Evolutionary conservation across 2,888 invertebrate species (phyloP), one percentile per base, ranked within the genome.

Genomic region (Agonum fuliginosum): DNA sequence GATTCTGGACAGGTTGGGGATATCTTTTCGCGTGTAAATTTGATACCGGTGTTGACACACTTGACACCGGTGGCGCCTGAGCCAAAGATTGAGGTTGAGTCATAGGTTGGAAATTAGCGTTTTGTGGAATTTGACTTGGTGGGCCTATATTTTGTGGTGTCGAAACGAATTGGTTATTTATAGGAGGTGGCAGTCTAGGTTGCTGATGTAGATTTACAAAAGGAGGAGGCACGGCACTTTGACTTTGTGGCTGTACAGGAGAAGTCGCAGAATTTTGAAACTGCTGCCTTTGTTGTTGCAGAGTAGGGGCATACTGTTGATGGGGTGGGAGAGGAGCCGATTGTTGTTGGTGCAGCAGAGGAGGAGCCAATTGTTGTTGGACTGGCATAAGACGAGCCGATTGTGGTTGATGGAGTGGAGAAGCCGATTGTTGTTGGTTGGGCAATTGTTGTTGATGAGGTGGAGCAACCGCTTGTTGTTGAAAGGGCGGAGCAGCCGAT

Each of bases 361-460:
- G 46, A 6, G 46, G 78, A 37, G 78, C 74, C 8, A 41, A 69
- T 46, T 75, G 74, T 70, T 79, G 62, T 43, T 67, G 17, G 1
- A 1, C 27, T 54, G 46, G 24, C 10, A 4, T 22, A 14, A 5
- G 69, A 46, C 12, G 19, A 4, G 12, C 20, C 1, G 1, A 20
- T 43, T 70, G 17, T 14, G 24, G 22, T n/a, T n/a, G n/a, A n/a
- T n/a, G n/a, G n/a, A n/a, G n/a, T n/a, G n/a, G n/a, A n/a, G n/a
- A n/a, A n/a, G n/a, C 48, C 46, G 75, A 58, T 54, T 76, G 79
- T 78, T 76, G 79, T 78, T 81, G 81, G 58, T 78, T 81, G 58
- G 48, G 73, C 6, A 34, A n/a, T 76, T 24, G 69, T 46, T 43
- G 48, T 70, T 43, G 17, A 41, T n/a, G 72, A 46, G 70, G 70